Evolutionary conservation across 2,113 vertebrate genomes (phyloP), one percentile per base, ranked within the genome.

Genomic region (Taurulus bubalis): DNA sequence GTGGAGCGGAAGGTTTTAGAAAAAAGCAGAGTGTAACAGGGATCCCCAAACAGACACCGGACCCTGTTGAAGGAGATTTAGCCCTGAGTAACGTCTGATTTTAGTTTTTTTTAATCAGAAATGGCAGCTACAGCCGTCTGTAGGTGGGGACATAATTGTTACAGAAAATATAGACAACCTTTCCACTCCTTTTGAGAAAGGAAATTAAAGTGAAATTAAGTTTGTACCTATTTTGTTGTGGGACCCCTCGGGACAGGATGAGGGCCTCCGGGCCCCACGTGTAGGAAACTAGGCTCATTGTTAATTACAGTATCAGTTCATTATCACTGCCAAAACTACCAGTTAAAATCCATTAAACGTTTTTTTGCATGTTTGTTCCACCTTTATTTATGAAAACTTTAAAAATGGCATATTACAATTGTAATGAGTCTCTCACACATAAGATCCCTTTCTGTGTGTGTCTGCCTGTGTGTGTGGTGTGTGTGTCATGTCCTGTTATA

Each of bases 1-100:
- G 85, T 90, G 87, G 85, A 60, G 88, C 89, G 82, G 85, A 89
- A 90, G 85, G 76, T 34, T 86, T 90, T 89, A 62, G 71, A 75
- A 62, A 71, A 71, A 76, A 30, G 15, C 62, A 69, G 60, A 18
- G 72, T 72, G 14, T 16, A 76, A 42, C 64, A 20, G 49, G 40
- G 77, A 64, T 71, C 30, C 62, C 55, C 76, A 62, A 38, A 60
- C 75, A 40, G 32, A 82, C 73, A 10, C 8, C 62, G 12, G 10
- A 11, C 70, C 49, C 76, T n/a, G n/a, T 65, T 77, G 18, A 15
- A 49, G 28, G 16, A 77, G 18, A 32, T 9, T 47, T 18, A 51
- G 15, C 49, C 30, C 2, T 12, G 8, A 72, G 65, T 34, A 38
- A 1, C 72, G 69, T 75, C 71, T 75, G 64, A 85, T 82, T 42